Base-by-base conservation (phyloP, 2,113 vertebrate genomes). In the Otis tarda region DNA sequence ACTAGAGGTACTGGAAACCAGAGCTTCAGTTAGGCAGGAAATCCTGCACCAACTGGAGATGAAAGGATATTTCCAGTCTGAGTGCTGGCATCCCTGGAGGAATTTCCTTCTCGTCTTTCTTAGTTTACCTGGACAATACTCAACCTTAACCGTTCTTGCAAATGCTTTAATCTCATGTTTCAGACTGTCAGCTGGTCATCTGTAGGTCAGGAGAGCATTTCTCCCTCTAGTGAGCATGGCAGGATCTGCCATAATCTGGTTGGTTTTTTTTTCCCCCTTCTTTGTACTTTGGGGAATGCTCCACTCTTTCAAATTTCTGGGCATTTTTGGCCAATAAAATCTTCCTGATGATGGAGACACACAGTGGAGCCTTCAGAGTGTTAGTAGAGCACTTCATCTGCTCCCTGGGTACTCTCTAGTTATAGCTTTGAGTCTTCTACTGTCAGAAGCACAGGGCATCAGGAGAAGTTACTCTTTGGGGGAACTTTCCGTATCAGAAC, bases 41-140 rank as follows among this genome's bases (percentile, higher is more conserved):
- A 94, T 35, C 31, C 65, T 83, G n/a, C 49, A 78, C 71, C 57
- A 60, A 63, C 61, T 79, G 65, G 28, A 84, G 12, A 45, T 77
- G 28, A 83, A 92, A 87, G 61, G 41, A 68, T 79, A 60, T 68
- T 91, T 87, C 74, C 81, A 89, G 53, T 17, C 45, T 49, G 33
- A 87, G 30, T 53, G 61, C 61, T 87, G 84, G 70, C 53, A 85
- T 91, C 69, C 81, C 74, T 70, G 41, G 50, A 79, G 59, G 81
- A 50, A 81, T 91, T 96, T 94, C 70, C 87, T 94, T 91, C 50
- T 55, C 37, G 61, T 41, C 45, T 68, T 96, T 94, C 83, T 93
- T 33, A 30, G n/a, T 73, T 95, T 89, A 92, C 70, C 83, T 91
- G 91, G n/a, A 55, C 53, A 50, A 63, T 30, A 30, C 30, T 71